Conservation (phyloP, 2,888 invertebrate genomes). For the Bembecia ichneumoniformis region DNA sequence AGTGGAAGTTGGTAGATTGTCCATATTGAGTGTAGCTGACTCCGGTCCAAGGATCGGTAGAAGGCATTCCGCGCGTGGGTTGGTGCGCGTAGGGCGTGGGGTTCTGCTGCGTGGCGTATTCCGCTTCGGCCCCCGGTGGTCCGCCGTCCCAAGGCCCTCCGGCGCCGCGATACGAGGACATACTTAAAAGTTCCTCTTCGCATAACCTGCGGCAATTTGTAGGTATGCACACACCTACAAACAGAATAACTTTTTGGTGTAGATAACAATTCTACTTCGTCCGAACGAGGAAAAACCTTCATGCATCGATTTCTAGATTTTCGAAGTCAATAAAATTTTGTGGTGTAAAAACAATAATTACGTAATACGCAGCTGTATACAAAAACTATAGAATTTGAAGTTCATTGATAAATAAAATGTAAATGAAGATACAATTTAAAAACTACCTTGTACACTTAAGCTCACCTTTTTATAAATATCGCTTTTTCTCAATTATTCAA, state of each 20-base stretch:
- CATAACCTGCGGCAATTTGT: slow-evolving; percentile 73
- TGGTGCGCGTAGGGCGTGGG: slow-evolving; percentile 44
- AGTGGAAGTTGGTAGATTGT: slow-evolving; percentile 42
- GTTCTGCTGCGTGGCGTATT: slow-evolving; percentile 46
- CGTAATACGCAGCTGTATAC: slow-evolving; percentile 53
- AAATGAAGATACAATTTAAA: slow-evolving; percentile 18
- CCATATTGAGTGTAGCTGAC: slow-evolving; percentile 32
- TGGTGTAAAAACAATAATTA: slow-evolving; percentile 61
- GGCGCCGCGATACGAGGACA: slow-evolving; percentile 59
- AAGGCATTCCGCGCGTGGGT: slow-evolving; percentile 25
- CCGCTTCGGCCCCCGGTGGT: slow-evolving; percentile 68
- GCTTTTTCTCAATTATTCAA: slow-evolving; percentile 34
- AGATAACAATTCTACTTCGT: slow-evolving; percentile 61
- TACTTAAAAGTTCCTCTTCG: slow-evolving; percentile 56
- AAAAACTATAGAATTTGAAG: slow-evolving; percentile 29
- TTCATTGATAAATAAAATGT: slow-evolving; percentile 27
- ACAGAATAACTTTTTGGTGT: slow-evolving; percentile 80
- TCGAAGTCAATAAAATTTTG: slow-evolving; percentile 38
- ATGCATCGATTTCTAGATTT: slow-evolving; percentile 33
- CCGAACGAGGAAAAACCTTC: slow-evolving; percentile 44
- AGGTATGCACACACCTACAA: slow-evolving; percentile 76
- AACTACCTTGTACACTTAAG: slow-evolving; percentile 43
- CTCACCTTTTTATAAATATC: slow-evolving; percentile 53
- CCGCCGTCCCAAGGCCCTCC: slow-evolving; percentile 68
- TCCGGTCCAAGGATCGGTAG: slow-evolving; percentile 18